Conservation (phyloP, 2,888 invertebrate species). For the Orchesellides sinensis region DNA sequence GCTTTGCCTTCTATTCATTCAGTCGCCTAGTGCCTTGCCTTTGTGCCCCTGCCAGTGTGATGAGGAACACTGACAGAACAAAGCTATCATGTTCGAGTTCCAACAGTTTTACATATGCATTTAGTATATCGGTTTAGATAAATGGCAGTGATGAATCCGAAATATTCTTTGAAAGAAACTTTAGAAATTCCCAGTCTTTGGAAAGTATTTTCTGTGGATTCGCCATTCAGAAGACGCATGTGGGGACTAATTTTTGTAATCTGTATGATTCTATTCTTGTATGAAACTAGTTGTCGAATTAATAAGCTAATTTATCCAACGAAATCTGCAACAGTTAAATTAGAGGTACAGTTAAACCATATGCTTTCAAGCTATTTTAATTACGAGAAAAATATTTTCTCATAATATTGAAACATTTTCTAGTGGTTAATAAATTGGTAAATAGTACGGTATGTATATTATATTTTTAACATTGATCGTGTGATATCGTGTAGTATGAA, state of each 20-base stretch:
- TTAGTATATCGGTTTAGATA: too few species aligned
- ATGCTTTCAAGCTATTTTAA: background rate
- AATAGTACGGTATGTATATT: background rate
- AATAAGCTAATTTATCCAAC: constrained; percentile 12
- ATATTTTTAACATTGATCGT: background rate
- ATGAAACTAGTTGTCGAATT: constrained; percentile 35
- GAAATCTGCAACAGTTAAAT: constrained; percentile 50
- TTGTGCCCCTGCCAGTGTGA: too few species aligned
- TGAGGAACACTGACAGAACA: too few species aligned
- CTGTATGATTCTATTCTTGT: constrained; percentile 20
- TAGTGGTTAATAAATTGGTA: too few species aligned
- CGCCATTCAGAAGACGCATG: background rate
- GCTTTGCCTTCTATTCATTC: too few species aligned
- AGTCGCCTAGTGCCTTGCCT: too few species aligned
- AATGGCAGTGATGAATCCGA: too few species aligned
- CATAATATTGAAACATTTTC: background rate
- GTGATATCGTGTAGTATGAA: constrained; percentile 23
- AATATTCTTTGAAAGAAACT: constrained; percentile 15
- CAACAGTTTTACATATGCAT: too few species aligned
- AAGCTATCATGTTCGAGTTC: too few species aligned
- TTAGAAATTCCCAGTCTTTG: constrained; percentile 44
- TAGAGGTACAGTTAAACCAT: constrained; percentile 31
- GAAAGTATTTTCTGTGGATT: constrained; percentile 34
- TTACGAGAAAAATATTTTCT: background rate
- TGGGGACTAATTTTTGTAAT: constrained; percentile 34